Percentiles rank a stretch among this genome's conserved stretches.
Evolutionary conservation across 2,888 invertebrate species (phyloP).

Genomic region (Sesamia inferens): DNA sequence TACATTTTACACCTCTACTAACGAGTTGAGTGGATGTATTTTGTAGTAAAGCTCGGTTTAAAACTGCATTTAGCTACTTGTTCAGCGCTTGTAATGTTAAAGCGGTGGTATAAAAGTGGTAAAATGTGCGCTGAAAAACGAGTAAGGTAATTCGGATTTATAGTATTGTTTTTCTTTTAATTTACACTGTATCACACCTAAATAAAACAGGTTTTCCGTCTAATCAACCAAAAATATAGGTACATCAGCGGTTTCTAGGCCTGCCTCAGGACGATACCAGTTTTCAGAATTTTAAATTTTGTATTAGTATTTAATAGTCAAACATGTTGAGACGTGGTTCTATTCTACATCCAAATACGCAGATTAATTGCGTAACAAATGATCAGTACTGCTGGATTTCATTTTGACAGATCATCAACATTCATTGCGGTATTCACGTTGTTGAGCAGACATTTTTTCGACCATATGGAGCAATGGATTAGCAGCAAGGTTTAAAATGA

Average conservation of each 20-base stretch:
- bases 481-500: too few species aligned
- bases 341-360: too few species aligned
- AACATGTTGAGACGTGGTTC: background rate
- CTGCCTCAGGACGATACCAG: background rate
- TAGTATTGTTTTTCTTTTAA: background rate
- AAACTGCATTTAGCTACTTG: background rate
- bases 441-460: too few species aligned
- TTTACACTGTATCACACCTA: accelerated
- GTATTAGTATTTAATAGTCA: background rate
- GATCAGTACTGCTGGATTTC: too few species aligned
- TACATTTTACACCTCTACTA: slow-evolving; percentile 19
- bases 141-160: background rate
- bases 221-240: background rate
- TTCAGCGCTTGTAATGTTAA: slow-evolving; percentile 1
- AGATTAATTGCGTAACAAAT: too few species aligned
- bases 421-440: too few species aligned
- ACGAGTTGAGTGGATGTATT: slow-evolving; percentile 24
- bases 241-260: background rate
- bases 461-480: too few species aligned
- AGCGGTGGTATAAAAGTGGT: background rate
- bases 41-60: slow-evolving; percentile 18
- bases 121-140: background rate
- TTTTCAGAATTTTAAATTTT: background rate
- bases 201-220: background rate
- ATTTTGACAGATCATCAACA: too few species aligned